These are phyloP conservation scores for Stegophylla sp. DNA, from an alignment of 2,888 invertebrate species.

Conservation along the genomic window DNA sequence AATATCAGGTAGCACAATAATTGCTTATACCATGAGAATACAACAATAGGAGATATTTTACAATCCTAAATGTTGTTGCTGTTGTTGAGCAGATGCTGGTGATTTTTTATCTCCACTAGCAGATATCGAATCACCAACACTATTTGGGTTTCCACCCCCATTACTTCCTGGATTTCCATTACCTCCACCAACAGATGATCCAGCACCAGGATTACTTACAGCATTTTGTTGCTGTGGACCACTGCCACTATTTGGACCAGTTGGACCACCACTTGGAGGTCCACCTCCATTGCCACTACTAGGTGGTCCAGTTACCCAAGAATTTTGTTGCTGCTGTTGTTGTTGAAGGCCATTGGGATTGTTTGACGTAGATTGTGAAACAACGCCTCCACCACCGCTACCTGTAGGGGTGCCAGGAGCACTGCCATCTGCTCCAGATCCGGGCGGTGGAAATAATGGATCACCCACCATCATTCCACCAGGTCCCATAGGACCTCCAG, in stretches of 20 bases:
- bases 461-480: constrained; percentile 13
- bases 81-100: constrained; percentile 19
- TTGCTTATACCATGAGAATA: neutral
- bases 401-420: constrained; percentile 40
- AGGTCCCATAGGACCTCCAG: constrained; percentile 27
- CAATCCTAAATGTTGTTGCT: constrained; percentile 36
- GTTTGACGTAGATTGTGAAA: constrained; percentile 36
- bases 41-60: neutral
- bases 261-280: constrained; percentile 24
- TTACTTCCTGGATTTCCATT: constrained; percentile 28
- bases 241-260: constrained; percentile 7
- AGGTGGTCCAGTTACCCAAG: constrained; percentile 22
- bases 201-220: constrained; percentile 15
- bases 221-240: constrained; percentile 34
- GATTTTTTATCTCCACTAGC: constrained; percentile 41
- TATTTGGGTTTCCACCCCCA: constrained; percentile 13
- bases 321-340: constrained; percentile 46
- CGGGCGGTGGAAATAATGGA: constrained; percentile 12
- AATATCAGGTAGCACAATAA: neutral
- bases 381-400: constrained; percentile 3
- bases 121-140: constrained; percentile 29
- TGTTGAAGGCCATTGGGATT: constrained; percentile 46
- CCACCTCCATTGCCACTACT: constrained; percentile 15
- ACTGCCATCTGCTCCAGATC: constrained; percentile 13
- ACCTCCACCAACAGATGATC: constrained; percentile 6